These are phyloP conservation scores for Alloscopus bannaensis DNA, from an alignment of 2,888 invertebrate genomes.

Conservation along the genomic window DNA sequence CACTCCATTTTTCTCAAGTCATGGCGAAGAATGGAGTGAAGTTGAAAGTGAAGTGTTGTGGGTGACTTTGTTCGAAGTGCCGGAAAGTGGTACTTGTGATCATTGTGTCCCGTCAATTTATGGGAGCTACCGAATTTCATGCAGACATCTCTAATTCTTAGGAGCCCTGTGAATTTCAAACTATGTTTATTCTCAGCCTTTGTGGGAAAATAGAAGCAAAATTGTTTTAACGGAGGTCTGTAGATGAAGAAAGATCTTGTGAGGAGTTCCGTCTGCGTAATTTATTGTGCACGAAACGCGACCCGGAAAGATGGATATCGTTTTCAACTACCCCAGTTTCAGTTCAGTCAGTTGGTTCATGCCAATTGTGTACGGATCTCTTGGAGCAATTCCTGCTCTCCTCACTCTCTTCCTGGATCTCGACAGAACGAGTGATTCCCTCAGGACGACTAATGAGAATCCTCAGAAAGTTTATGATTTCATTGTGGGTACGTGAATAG, in stretches of 20 bases:
- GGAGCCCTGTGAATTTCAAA: neutral
- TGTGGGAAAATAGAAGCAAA: neutral
- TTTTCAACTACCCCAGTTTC: slow-evolving; percentile 54
- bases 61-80: too few species aligned
- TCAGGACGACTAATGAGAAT: slow-evolving; percentile 47
- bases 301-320: too few species aligned
- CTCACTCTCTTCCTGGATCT: slow-evolving; percentile 70
- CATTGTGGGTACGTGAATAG: slow-evolving; percentile 67
- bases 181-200: neutral
- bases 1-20: too few species aligned
- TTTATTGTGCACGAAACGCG: too few species aligned
- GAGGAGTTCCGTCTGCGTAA: too few species aligned
- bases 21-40: too few species aligned
- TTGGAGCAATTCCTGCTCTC: slow-evolving; percentile 70
- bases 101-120: too few species aligned
- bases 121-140: neutral
- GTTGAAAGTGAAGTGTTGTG: too few species aligned
- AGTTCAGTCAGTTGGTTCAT: slow-evolving; percentile 64
- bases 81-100: too few species aligned
- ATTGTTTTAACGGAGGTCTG: neutral
- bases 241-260: slow-evolving; percentile 45
- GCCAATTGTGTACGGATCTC: slow-evolving; percentile 70
- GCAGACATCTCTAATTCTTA: neutral
- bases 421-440: slow-evolving; percentile 66
- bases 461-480: slow-evolving; percentile 69